Base-by-base conservation (phyloP, 2,113 vertebrate genomes). In the Crypturellus undulatus region DNA sequence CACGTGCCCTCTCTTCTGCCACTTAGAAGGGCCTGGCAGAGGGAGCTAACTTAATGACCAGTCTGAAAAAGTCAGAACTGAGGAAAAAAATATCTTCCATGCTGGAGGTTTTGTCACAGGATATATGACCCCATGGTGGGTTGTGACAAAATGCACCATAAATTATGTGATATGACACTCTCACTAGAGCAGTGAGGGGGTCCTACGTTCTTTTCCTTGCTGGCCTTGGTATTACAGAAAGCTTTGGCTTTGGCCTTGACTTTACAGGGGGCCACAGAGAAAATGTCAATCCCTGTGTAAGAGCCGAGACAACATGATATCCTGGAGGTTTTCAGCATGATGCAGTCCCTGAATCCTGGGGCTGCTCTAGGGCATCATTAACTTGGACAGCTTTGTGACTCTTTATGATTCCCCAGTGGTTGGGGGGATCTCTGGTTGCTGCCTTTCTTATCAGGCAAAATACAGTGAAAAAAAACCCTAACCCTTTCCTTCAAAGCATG, bases 61-160 rank as follows among this genome's bases (percentile, higher is more conserved):
- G 28, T 5, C 6, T 72, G 40, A 79, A 92, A 68, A 42, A n/a
- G 6, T 45, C 34, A 42, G 17, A 70, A 42, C 6, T 45, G 21
- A 21, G 26, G 10, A 65, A 84, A 78, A 65, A 84, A 78, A n/a
- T 54, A 20, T 21, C 7, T 79, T 84, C 6, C 15, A 16, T 18
- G 12, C 4, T 22, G 14, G 59, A 71, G 6, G 4, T 67, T 92
- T 67, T 78, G 8, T 17, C 14, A 65, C 1, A 32, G 19, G 7
- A 30, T 70, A 4, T 7, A 49, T 25, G 17, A 62, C 8, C 1
- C 7, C 8, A 2, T 14, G 34, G 36, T 47, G 11, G 3, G 5
- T 58, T 28, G 6, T 38, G 12, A 67, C 13, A 83, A 52, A 30
- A 3, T 78, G 9, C 4, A 64, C 4, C 7, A 9, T 32, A 51